Evolutionary conservation across 2,113 vertebrate genomes (phyloP).

Genomic region (Hemichromis elongatus): DNA sequence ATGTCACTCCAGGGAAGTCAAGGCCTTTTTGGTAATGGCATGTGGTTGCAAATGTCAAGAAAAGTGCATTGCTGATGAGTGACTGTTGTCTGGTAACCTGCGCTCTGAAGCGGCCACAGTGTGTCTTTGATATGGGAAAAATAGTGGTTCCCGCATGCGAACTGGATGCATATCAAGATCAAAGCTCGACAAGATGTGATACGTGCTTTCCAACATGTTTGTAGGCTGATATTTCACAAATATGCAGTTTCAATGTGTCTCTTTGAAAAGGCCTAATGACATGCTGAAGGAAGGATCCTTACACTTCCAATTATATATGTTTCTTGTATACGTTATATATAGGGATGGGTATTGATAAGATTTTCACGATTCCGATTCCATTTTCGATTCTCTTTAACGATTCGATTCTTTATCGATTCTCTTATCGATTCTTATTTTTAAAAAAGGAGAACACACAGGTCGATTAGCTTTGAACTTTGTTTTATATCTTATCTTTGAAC

Average conservation of each 20-base stretch:
- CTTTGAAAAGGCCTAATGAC: not conserved
- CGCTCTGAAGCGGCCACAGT: not conserved
- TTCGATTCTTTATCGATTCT: no score
- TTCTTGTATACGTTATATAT: not conserved
- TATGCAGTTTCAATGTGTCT: not conserved
- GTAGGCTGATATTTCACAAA: not conserved
- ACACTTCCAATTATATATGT: not conserved
- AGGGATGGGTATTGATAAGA: no score
- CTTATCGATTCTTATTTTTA: no score
- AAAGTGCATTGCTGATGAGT: slow-evolving; percentile 56
- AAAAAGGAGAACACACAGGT: no score
- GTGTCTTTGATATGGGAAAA: slow-evolving; percentile 39
- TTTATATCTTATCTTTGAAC: no score
- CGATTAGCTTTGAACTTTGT: no score
- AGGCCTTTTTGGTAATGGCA: slow-evolving; percentile 60
- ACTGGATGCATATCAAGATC: slow-evolving; percentile 3
- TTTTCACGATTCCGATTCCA: no score
- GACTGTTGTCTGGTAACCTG: slow-evolving; percentile 32
- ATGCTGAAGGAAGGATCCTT: not conserved
- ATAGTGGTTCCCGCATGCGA: not conserved
- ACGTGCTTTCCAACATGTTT: not conserved
- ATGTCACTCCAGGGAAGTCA: slow-evolving; percentile 59
- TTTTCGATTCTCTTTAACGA: no score
- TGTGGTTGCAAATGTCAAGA: slow-evolving; percentile 68
- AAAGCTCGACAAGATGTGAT: not conserved